phyloP scores from a whole-genome alignment of 2,797 vertebrate genomes.

The Onychomys arenicola region DNA sequence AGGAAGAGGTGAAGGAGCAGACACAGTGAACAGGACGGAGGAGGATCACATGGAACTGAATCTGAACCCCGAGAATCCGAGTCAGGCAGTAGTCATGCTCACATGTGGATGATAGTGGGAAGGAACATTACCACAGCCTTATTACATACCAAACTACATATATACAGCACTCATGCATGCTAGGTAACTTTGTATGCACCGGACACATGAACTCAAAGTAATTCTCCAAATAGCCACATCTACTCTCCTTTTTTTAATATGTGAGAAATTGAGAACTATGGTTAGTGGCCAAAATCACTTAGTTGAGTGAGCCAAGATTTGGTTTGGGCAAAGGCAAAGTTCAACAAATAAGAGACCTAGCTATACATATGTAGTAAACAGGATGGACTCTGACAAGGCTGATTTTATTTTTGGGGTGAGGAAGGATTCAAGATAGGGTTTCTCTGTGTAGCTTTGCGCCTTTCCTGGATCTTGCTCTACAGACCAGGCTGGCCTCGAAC shows the following conservation, averaged over 20 bases:
- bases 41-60: not conserved
- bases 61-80: too few species aligned
- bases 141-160: not conserved
- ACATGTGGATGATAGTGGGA: not conserved
- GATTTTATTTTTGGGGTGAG: too few species aligned
- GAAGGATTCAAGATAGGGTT: too few species aligned
- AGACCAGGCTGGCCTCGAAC: too few species aligned
- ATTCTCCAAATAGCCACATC: too few species aligned
- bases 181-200: not conserved
- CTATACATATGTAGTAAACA: not conserved
- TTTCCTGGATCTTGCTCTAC: too few species aligned
- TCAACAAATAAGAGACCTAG: not conserved
- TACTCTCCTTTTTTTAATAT: not conserved
- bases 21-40: not conserved
- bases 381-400: not conserved
- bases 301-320: not conserved
- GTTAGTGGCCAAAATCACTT: not conserved
- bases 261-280: not conserved
- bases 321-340: not conserved
- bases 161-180: too few species aligned
- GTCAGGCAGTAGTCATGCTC: not conserved
- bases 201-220: not conserved
- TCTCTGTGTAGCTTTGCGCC: too few species aligned
- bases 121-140: too few species aligned
- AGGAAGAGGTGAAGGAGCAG: not conserved